A percentile compares a stretch with the other conserved stretches of the same genome.
Evolutionary conservation across 1,140 invertebrate genomes (phyloP).

Genomic region (Dufourea novaeangliae): DNA sequence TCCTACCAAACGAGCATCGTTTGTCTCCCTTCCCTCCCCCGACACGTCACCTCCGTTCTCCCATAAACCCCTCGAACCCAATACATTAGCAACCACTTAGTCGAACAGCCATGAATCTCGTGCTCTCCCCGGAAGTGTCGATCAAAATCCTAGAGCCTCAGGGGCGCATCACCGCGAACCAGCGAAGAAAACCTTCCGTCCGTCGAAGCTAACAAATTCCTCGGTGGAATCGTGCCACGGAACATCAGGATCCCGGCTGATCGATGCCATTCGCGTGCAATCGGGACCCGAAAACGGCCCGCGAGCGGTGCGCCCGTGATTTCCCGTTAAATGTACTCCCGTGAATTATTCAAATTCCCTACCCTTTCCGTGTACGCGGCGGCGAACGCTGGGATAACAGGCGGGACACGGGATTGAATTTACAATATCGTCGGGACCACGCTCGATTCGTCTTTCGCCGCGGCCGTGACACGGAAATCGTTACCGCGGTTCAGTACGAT

Average conservation of each 20-base stretch:
- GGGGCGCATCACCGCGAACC: too few relatives aligned
- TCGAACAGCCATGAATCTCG: too few relatives aligned
- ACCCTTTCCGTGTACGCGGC: neutral
- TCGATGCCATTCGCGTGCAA: constrained; percentile 38
- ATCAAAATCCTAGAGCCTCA: too few relatives aligned
- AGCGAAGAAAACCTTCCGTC: neutral
- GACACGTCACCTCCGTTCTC: too few relatives aligned
- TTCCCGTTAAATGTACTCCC: constrained; percentile 12
- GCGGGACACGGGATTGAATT: constrained; percentile 1
- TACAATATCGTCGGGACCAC: neutral
- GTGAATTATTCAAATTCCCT: constrained; percentile 49
- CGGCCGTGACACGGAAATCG: constrained; percentile 35
- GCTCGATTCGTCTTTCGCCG: constrained; percentile 24
- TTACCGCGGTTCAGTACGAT: neutral
- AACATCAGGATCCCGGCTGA: neutral
- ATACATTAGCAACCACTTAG: too few relatives aligned
- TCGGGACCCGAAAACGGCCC: neutral
- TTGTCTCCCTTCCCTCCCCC: too few relatives aligned
- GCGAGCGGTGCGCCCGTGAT: constrained; percentile 21
- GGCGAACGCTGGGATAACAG: neutral
- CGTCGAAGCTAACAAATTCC: neutral
- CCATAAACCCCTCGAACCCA: too few relatives aligned
- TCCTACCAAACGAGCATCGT: too few relatives aligned
- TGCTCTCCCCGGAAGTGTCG: too few relatives aligned
- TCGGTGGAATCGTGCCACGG: neutral